Evolutionary conservation across 2,797 vertebrate species (phyloP), one percentile per base, ranked within the genome.

Genomic region (Ptychadena robeensis): DNA sequence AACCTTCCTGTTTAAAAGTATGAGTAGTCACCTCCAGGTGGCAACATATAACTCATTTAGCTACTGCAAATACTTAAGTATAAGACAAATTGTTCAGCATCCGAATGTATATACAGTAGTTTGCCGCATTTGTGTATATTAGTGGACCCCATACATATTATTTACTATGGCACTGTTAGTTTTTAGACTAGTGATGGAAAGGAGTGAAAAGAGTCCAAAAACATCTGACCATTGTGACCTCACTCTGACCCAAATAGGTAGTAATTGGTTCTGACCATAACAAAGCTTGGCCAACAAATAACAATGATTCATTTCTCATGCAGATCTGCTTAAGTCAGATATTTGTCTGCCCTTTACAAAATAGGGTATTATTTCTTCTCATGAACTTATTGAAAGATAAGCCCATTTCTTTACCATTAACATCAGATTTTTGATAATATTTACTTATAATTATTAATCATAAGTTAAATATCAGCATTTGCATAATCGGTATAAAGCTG

Each of bases 261-360:
- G 22, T 53, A 4, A 4, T 18, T 53, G 44, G 15, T 22, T n/a
- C 44, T 53, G 22, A 22, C 22, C 44, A 18, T 48, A 53, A 1
- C 18, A 53, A 22, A 8, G 5, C 44, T 53, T 22, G 44, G 44
- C 44, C 18, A n/a, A 22, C 18, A 53, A 32, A 31, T 35, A 22
- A 32, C 22, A 25, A 37, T 15, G 25, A 38, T 38, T 63, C n/a
- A n/a, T n/a, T n/a, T n/a, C 27, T 28, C 32, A 63, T 38, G 15
- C 3, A 27, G 2, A 12, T 28, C 15, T 18, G 35, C 6, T 22
- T 18, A 31, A 31, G 11, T 53, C 30, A 48, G 4, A 18, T 80
- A 11, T 72, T 71, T 72, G 15, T 37, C 2, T 80, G 31, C 9
- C 78, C 34, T 80, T 80, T 80, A 64, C 18, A 64, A 67, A 64